Conservation (phyloP, 2,797 vertebrate species). For the Enoplosus armatus region DNA sequence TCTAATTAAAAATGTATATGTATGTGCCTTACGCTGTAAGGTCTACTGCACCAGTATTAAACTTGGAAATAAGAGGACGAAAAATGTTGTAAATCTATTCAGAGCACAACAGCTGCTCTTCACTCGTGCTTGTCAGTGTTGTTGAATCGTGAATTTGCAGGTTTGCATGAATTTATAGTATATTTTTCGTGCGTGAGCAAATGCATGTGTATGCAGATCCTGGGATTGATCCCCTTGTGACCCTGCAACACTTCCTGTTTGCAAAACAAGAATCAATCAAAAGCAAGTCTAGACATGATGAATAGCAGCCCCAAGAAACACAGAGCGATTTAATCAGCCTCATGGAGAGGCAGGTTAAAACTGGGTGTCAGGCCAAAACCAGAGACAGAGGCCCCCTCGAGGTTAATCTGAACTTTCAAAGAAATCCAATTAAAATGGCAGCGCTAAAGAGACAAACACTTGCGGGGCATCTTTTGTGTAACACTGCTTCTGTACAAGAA, state of each 20-base stretch:
- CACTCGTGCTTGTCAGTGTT: neutral
- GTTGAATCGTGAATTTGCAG: neutral
- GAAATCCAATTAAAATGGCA: conserved; percentile 80
- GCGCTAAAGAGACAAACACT: conserved; percentile 71
- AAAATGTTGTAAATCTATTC: neutral
- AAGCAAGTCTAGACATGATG: conserved; percentile 56
- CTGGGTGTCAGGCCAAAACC: conserved; percentile 58
- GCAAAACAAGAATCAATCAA: conserved; percentile 58
- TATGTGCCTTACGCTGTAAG: no score
- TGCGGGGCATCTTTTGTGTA: conserved; percentile 58
- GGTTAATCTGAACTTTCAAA: conserved; percentile 78
- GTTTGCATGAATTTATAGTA: neutral
- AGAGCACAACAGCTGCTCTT: neutral
- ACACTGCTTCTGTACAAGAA: conserved; percentile 42
- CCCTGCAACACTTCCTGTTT: conserved; percentile 36
- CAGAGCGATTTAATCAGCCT: conserved; percentile 69
- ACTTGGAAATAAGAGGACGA: no score
- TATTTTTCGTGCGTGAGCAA: neutral
- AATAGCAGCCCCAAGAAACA: conserved; percentile 54
- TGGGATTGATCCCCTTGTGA: conserved; percentile 12
- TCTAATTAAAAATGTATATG: conserved; percentile 5
- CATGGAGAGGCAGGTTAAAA: conserved; percentile 40
- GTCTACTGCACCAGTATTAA: no score
- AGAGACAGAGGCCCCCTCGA: conserved; percentile 44
- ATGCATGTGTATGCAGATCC: neutral